Evolutionary conservation across 2,888 invertebrate species (phyloP), one percentile per base, ranked within the genome.

Genomic region (Pseudeuparius sepicola): DNA sequence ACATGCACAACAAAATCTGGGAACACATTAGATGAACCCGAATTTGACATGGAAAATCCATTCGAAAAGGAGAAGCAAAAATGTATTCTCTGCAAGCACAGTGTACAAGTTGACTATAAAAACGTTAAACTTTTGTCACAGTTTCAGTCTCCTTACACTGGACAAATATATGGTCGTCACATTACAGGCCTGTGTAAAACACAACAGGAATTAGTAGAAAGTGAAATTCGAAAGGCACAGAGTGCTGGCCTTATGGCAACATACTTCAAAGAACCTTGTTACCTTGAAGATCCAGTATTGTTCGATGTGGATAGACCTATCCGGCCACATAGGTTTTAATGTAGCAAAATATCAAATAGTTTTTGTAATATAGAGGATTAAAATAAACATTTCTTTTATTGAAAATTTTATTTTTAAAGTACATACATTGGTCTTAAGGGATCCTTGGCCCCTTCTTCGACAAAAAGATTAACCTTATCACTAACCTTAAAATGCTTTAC

Each of bases 141-240:
- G 59, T 98, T 98, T 61, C 85, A 96, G 54, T 97, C 96, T 17
- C 82, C 89, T 0, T 90, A 85, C 56, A 96, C 97, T 0, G 97
- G 97, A 1, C 71, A 81, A 45, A 75, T 94, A 41, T 97, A 94
- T 57, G 89, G 87, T 0, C 73, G 82, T 34, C 87, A 96, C 52
- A 86, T 97, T 24, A 98, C 97, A 3, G 92, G 97, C 1, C 69
- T 98, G 25, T 98, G 97, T 56, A 71, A 75, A 54, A 57, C 64
- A 4, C 88, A 90, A 57, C 93, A 96, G 51, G 66, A 67, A 26
- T 61, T 70, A 46, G 73, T 94, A 0, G 78, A 84, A 55, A 56
- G 52, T 4, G 85, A 87, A 56, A 83, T 93, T 20, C 52, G 49
- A 0, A 81, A 82, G 54, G 79, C 93, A 0, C 82, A 83, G 55